Evolutionary conservation across 2,113 vertebrate species (phyloP).

Genomic region (Triplophysa rosa): DNA sequence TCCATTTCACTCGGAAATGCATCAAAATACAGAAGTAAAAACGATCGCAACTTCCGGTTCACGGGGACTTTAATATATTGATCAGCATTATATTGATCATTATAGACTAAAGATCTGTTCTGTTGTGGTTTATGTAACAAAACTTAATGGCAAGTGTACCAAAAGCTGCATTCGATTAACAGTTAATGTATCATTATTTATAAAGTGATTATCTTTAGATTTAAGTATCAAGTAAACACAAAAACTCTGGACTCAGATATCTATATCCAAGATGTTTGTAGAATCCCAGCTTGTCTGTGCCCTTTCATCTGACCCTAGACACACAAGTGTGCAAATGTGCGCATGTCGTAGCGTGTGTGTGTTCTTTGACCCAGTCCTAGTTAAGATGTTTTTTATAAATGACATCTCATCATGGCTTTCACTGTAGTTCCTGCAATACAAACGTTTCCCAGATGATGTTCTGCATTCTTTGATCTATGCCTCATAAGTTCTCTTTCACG

Average conservation of each 20-base stretch:
- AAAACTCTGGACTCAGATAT: not conserved
- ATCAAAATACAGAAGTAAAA: no score
- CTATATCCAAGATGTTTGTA: conserved; percentile 6
- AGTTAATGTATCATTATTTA: no score
- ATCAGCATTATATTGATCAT: no score
- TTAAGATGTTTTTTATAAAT: not conserved
- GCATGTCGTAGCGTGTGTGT: conserved; percentile 7
- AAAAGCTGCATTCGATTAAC: not conserved
- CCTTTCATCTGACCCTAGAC: not conserved
- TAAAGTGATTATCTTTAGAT: not conserved
- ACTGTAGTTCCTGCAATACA: not conserved
- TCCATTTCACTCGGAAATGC: no score
- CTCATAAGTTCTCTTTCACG: conserved; percentile 18
- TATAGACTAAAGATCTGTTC: no score
- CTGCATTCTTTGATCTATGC: not conserved
- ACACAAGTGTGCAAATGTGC: not conserved
- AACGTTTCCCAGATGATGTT: not conserved
- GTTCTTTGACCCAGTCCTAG: not conserved
- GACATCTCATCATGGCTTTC: not conserved
- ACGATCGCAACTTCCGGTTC: no score
- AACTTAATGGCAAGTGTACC: not conserved
- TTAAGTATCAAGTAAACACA: not conserved
- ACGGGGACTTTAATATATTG: no score
- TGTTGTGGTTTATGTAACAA: not conserved
- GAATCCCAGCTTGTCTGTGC: not conserved